phyloP scores from a whole-genome alignment of 2,888 invertebrate genomes.

The Melinaea menophilus region DNA sequence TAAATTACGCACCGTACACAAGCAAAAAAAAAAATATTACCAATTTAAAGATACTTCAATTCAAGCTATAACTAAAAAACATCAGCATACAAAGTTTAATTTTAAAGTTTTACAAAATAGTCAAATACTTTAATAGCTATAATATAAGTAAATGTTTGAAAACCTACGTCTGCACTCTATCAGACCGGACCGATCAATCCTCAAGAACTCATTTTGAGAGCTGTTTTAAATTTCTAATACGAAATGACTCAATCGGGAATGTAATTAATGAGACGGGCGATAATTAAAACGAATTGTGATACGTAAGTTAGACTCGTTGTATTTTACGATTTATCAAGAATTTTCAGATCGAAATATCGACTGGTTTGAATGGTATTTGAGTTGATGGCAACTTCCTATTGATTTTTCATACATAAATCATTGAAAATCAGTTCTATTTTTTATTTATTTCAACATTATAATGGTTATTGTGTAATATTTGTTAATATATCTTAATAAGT shows the following conservation, averaged over 20 bases:
- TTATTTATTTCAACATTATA: too few species aligned
- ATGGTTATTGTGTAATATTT: too few species aligned
- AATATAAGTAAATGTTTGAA: background rate
- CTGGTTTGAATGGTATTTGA: background rate
- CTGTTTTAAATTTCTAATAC: slow-evolving; percentile 69
- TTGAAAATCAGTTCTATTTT: too few species aligned
- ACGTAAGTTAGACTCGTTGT: slow-evolving; percentile 31
- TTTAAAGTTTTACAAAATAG: too few species aligned
- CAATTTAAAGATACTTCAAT: too few species aligned
- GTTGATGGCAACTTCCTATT: too few species aligned
- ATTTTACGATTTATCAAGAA: background rate
- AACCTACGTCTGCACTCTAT: background rate
- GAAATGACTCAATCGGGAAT: slow-evolving; percentile 47
- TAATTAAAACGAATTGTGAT: slow-evolving; percentile 55
- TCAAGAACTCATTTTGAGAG: slow-evolving; percentile 55
- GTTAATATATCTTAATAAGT: too few species aligned
- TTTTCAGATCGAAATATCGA: background rate
- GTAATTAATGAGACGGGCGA: slow-evolving; percentile 57
- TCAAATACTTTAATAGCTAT: too few species aligned
- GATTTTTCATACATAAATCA: too few species aligned
- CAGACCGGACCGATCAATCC: slow-evolving; percentile 2
- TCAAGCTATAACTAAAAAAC: too few species aligned
- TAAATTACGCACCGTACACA: background rate
- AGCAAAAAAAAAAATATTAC: too few species aligned
- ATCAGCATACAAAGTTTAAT: too few species aligned